phyloP scores from a whole-genome alignment of 2,797 vertebrate genomes.

The Chiroxiphia lanceolata region DNA sequence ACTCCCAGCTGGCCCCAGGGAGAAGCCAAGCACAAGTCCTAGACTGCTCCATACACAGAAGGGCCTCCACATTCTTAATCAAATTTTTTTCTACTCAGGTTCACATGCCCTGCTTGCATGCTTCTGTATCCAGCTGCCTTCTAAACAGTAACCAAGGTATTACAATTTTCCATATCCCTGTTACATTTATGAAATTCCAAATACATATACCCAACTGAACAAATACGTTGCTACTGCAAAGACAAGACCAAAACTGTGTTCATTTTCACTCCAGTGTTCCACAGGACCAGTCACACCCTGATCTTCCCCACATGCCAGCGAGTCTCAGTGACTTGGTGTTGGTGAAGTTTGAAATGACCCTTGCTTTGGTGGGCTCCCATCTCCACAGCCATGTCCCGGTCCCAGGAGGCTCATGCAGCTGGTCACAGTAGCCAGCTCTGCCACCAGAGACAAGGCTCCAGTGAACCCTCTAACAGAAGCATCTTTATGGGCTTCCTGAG shows the following conservation, averaged over 20 bases:
- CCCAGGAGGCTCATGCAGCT: accelerated
- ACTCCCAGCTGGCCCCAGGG: accelerated
- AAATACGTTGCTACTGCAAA: background rate
- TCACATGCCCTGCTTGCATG: accelerated
- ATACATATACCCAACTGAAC: background rate
- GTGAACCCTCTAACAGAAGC: background rate
- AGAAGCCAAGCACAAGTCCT: background rate
- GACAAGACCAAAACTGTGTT: background rate
- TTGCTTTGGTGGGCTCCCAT: background rate
- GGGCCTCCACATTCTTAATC: background rate
- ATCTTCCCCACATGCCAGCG: accelerated
- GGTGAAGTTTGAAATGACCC: background rate
- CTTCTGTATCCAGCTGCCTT: background rate
- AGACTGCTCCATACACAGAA: background rate
- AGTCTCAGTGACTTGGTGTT: background rate
- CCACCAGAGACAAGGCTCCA: background rate
- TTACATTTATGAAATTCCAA: background rate
- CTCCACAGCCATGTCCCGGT: background rate
- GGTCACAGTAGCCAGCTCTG: background rate
- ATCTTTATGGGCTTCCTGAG: background rate
- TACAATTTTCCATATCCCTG: background rate
- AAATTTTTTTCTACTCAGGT: background rate
- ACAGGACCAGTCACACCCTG: background rate
- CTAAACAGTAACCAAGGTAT: background rate
- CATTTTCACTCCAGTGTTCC: background rate